Evolutionary conservation across 1,140 invertebrate species (phyloP).

Genomic region (Eupeodes corollae): DNA sequence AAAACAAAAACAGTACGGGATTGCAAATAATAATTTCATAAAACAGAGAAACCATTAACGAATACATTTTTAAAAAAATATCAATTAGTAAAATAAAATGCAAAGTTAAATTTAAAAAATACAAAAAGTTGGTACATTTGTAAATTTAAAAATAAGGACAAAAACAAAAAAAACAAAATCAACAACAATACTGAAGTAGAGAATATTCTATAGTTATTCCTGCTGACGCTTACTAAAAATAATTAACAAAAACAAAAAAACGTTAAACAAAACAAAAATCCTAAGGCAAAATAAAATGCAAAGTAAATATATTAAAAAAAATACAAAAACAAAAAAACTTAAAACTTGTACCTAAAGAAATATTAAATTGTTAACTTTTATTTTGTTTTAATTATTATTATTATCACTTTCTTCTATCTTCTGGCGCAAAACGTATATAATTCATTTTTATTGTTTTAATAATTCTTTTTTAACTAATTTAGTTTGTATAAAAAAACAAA

Average conservation of each 20-base stretch:
- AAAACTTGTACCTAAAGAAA: neutral
- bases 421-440: no score
- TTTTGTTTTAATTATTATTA: no score
- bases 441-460: no score
- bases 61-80: neutral
- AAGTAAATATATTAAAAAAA: neutral
- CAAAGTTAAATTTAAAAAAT: neutral
- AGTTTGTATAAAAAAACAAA: neutral
- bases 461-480: no score
- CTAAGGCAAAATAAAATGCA: neutral
- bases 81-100: neutral
- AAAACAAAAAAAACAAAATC: neutral
- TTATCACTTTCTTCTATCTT: no score
- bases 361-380: neutral
- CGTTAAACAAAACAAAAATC: neutral
- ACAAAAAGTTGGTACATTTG: neutral
- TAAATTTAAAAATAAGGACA: conserved; percentile 1
- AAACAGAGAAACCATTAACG: neutral
- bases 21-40: neutral
- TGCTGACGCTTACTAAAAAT: neutral
- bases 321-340: neutral
- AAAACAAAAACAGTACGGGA: conserved; percentile 1
- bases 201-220: no score
- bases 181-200: neutral
- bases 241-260: neutral